Conservation (phyloP, 2,888 invertebrate species). For the Drosophila paucipuncta region DNA sequence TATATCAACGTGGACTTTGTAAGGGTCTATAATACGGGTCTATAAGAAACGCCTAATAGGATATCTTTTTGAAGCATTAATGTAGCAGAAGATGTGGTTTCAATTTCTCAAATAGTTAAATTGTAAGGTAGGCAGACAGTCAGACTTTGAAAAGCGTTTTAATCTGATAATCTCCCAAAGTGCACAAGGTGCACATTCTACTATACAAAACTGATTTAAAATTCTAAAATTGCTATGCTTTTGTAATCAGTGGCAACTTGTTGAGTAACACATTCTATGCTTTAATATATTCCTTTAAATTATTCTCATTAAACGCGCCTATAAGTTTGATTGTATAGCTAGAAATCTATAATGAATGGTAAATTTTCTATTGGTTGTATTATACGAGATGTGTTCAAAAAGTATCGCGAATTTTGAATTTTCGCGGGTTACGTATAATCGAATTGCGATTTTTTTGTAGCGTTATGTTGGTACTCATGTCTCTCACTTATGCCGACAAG, state of each 20-base stretch:
- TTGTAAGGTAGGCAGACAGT: not conserved
- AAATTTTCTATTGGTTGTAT: not conserved
- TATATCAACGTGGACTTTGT: conserved; percentile 9
- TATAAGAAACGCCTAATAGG: not conserved
- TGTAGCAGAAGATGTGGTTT: not conserved
- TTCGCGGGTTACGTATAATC: too few relatives aligned
- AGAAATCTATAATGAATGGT: not conserved
- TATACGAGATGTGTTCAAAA: not conserved
- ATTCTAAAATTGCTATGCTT: not conserved
- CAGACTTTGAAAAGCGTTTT: not conserved
- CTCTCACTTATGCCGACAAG: too few relatives aligned
- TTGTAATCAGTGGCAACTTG: not conserved
- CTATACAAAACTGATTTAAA: not conserved
- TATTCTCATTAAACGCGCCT: not conserved
- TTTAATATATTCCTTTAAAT: not conserved
- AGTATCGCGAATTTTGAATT: too few relatives aligned
- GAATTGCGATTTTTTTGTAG: too few relatives aligned
- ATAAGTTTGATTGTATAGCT: not conserved
- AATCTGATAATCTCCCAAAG: not conserved
- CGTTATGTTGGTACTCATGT: too few relatives aligned
- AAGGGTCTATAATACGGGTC: conserved; percentile 6
- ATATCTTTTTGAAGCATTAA: not conserved
- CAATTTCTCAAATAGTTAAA: not conserved
- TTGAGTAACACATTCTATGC: not conserved
- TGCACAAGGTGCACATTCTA: not conserved